Conservation (phyloP, 2,888 invertebrate genomes). For the Archaeoteleia sp. region DNA sequence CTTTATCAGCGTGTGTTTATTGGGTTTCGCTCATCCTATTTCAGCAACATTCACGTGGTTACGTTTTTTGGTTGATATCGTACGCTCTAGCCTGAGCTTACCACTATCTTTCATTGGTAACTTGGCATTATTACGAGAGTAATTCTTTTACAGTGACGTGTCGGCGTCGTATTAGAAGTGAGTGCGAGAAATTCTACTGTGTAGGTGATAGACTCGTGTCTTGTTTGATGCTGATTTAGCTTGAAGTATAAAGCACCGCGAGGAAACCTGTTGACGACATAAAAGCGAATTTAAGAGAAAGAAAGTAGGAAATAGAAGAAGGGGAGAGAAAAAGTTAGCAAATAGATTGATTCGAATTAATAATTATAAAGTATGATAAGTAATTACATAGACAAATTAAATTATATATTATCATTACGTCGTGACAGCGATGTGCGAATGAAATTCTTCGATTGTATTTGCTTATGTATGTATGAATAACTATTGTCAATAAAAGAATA, state of each 20-base stretch:
- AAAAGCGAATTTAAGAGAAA: slow-evolving; percentile 9
- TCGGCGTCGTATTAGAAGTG: not conserved
- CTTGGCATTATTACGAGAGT: not conserved
- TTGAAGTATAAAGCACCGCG: not conserved
- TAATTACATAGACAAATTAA: no score
- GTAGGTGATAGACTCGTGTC: not conserved
- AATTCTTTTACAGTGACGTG: not conserved
- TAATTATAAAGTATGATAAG: no score
- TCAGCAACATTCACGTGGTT: not conserved
- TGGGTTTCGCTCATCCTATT: not conserved
- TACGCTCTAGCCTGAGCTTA: not conserved
- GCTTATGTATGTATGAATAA: no score
- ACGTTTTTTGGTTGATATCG: not conserved
- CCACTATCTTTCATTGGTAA: not conserved
- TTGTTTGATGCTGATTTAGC: not conserved
- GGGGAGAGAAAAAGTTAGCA: no score
- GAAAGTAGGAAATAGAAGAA: no score
- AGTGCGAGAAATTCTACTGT: not conserved
- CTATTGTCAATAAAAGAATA: no score
- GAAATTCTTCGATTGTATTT: no score
- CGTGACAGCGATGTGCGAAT: no score
- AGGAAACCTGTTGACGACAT: not conserved
- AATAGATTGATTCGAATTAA: no score
- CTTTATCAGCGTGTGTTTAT: not conserved
- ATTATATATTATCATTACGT: no score